A percentile compares a stretch with the other conserved stretches of the same genome.
phyloP scores from a whole-genome alignment of 2,113 vertebrate species.

The Cynopterus brachyotis region DNA sequence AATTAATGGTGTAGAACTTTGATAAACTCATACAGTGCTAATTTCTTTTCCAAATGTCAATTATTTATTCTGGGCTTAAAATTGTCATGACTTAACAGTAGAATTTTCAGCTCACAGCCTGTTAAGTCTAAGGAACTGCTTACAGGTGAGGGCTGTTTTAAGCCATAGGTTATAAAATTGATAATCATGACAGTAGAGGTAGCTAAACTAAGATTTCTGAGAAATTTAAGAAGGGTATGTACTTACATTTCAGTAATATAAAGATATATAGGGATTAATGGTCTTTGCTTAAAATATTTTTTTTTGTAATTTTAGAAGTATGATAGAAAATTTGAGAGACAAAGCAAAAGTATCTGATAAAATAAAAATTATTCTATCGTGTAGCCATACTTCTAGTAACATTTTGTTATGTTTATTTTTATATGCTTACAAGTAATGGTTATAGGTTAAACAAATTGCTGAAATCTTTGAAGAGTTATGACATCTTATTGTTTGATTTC shows the following conservation, averaged over 20 bases:
- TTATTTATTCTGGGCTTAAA: not conserved
- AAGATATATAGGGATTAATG: not conserved
- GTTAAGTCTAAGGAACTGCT: not conserved
- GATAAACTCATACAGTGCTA: not conserved
- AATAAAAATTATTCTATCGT: not conserved
- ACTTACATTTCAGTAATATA: not conserved
- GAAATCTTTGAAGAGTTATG: not conserved
- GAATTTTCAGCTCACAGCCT: not conserved
- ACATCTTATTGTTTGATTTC: slow-evolving; percentile 41
- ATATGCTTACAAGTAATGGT: not conserved
- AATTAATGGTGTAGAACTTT: not conserved
- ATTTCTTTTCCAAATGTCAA: not conserved
- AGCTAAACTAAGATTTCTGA: not conserved
- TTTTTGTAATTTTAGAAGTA: slow-evolving; percentile 26
- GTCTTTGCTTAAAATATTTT: not conserved
- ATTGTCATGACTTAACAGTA: not conserved
- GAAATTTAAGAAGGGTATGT: not conserved
- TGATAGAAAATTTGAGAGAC: not conserved
- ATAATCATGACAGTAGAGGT: not conserved
- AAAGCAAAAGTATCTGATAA: not conserved
- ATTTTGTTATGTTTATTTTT: slow-evolving; percentile 12
- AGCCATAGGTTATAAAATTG: not conserved
- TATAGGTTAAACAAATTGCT: not conserved
- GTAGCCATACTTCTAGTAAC: not conserved
- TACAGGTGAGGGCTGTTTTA: not conserved